Conservation (phyloP, 2,888 invertebrate genomes). For the Hypolimnas misippus region DNA sequence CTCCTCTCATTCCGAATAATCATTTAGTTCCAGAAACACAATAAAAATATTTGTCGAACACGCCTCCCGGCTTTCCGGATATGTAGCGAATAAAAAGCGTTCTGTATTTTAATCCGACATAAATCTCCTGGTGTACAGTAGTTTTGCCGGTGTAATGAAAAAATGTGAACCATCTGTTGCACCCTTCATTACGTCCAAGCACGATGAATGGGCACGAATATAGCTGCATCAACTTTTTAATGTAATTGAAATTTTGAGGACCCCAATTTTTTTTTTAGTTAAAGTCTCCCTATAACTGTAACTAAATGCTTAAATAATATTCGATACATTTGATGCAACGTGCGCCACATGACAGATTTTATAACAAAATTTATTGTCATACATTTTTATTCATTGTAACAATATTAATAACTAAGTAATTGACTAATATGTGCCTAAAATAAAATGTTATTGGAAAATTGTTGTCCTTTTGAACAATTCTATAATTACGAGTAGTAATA, state of each 20-base stretch:
- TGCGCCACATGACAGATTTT: slow-evolving; percentile 22
- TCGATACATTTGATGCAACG: slow-evolving; percentile 26
- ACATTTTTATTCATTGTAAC: background rate
- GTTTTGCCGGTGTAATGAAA: slow-evolving; percentile 77
- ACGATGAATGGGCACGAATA: slow-evolving; percentile 71
- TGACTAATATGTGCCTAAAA: too few relatives aligned
- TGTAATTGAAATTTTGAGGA: slow-evolving; percentile 78
- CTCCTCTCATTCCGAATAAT: slow-evolving; percentile 46
- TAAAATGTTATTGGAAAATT: too few relatives aligned
- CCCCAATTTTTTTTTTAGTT: slow-evolving; percentile 79
- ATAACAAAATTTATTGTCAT: background rate
- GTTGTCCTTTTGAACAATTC: too few relatives aligned
- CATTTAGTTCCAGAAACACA: slow-evolving; percentile 58
- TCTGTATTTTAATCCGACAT: slow-evolving; percentile 78
- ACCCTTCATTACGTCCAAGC: slow-evolving; percentile 78
- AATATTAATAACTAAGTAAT: too few relatives aligned
- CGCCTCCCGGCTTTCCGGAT: slow-evolving; percentile 76
- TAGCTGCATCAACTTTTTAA: slow-evolving; percentile 78
- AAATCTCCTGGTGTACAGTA: slow-evolving; percentile 72
- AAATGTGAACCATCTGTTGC: slow-evolving; percentile 82
- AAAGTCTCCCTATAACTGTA: slow-evolving; percentile 56
- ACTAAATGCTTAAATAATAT: slow-evolving; percentile 39
- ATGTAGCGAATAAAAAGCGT: slow-evolving; percentile 73
- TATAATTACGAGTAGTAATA: too few relatives aligned
- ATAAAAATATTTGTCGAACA: slow-evolving; percentile 68